Evolutionary conservation across 2,113 vertebrate genomes (phyloP), one percentile per base, ranked within the genome.

Genomic region (Dicrurus megarhynchus): DNA sequence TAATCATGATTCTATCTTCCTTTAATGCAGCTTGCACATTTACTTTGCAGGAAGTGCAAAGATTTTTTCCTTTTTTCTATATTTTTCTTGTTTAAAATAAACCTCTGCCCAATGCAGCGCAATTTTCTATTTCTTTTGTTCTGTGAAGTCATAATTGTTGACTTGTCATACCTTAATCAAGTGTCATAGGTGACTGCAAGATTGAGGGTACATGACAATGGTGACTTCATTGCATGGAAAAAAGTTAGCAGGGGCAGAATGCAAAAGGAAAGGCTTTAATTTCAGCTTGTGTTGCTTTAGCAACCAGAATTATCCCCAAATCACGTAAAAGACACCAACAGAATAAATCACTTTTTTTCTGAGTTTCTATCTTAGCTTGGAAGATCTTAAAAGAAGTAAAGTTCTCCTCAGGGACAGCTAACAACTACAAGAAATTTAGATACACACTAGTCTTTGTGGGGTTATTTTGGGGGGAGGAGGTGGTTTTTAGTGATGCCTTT

Each of bases 141-240:
- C 94, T 65, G 30, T 93, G 80, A 97, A 96, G 93, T 96, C 10
- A 19, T 94, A 96, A 97, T 95, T 97, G 83, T 93, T 97, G 95
- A 94, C 68, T 94, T 97, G 50, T 93, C 90, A 93, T 96, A 94
- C 77, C 85, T 95, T 97, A 96, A 96, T 97, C 83, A 88, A 82
- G 67, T 95, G 92, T 89, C 85, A 96, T 83, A 96, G 92, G 96
- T 90, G 93, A 97, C 86, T 96, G 78, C 44, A 96, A 93, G 94
- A 98, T 95, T 92, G 97, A 97, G 97, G 94, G 92, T 93, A 85
- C 53, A 46, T 75, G 96, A 95, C 30, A 95, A 78, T 49, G 92
- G 90, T 92, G 92, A 97, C 93, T 97, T 97, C 89, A 93, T 64
- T 4, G 2, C 53, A 68, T 30, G 47, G 83, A 97, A 90, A 96